Evolutionary conservation across 23 tunicate species (phyloP), one percentile per base, ranked within the genome.

Genomic region (Trididemnum clinides): DNA sequence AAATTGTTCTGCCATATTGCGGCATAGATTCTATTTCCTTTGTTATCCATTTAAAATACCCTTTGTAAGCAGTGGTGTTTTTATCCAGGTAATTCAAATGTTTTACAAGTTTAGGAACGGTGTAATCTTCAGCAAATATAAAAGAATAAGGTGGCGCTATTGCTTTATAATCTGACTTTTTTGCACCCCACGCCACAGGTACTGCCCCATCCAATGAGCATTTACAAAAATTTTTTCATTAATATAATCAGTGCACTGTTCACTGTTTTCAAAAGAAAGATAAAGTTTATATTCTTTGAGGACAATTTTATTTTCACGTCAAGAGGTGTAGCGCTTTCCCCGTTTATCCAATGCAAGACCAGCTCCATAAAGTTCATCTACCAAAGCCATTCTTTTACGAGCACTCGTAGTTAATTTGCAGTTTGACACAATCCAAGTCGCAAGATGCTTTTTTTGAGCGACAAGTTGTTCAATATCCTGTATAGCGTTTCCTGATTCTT

Each of bases 161-260:
- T 27, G 74, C 87, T 6, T n/a, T 20, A 29, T 62, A 69, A 54
- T 87, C 90, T 2, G 33, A 10, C 33, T 65, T 85, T 28, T 25
- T 39, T 18, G 87, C 79, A 1, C 90, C 90, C 77, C 74, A 87
- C 64, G 83, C 90, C 23, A 86, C 85, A 6, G 90, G 90, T 28
- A 86, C 90, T 5, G 87, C 50, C 2, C 71, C 71, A 34, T 31
- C 12, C 4, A 33, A 5, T 75, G n/a, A 23, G 78, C 86, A 35
- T 86, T 86, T 3, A 34, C 20, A 33, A 51, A 86, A 15, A 86
- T 82, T 59, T 86, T 86, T 28, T 86, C 90, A 3, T 88, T 49
- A 15, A 86, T 64, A 15, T 71, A 71, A 30, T 71, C 44, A 4
- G 7, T 33, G 20, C 44, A 71, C 12, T 33, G 38, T n/a, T n/a